Base-by-base conservation (phyloP, 1,140 invertebrate genomes). In the Oedothorax gibbosus region DNA sequence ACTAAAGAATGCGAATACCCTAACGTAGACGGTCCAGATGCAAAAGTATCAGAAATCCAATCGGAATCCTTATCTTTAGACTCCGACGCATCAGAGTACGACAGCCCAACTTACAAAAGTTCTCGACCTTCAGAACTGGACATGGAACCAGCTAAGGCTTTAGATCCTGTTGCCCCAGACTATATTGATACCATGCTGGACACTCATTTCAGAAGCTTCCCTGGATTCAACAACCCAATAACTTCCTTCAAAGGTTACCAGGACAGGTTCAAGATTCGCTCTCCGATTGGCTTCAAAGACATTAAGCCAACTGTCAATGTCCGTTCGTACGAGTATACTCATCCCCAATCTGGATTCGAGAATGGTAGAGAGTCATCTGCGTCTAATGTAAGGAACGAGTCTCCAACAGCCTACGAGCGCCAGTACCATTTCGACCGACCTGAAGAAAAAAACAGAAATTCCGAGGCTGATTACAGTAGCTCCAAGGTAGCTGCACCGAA, bases 1-100 rank as follows among this genome's bases (percentile, higher is more conserved):
- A 82, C 85, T 0, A 86, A 86, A 77, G 85, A 82, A 78, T 86
- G 85, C 20, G 75, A 82, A 76, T 82, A 75, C 54, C 85, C 85
- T 3, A 72, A 68, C 54, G n/a, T 72, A 0, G 14, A 80, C 7
- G 85, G 76, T n/a, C 83, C 83, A 12, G 76, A 79, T 56, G 85
- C 77, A 56, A 86, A 86, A 60, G 68, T 86, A 54, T 62, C 76
- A 10, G 83, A 78, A 51, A 21, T 62, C 20, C 75, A 64, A 53
- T 64, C 83, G 8, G n/a, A 14, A 2, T 18, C 10, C 0, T 35
- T 57, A 2, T 8, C 49, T 0, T 12, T 66, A 0, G 72, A 84
- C 15, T 65, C 73, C 10, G 21, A 66, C 5, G 49, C 80, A 15
- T 75, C 64, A 15, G n/a, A 15, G 11, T 77, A 60, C 18, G 69